Evolutionary conservation across 2,888 invertebrate species (phyloP).

Genomic region (Andrena trimmerana): DNA sequence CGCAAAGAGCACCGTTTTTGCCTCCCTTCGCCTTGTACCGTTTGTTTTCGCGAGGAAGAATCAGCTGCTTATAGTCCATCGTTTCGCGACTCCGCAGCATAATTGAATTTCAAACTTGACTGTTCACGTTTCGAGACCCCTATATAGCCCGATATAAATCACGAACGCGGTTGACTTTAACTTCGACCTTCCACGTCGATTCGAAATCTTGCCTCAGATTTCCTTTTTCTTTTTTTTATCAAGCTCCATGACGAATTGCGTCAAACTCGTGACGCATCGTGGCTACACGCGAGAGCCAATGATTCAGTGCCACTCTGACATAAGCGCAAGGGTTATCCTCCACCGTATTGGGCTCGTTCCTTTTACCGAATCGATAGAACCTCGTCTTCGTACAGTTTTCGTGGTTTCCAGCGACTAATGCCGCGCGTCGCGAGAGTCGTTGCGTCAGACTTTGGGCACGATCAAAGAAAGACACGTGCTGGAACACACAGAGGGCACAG

Average conservation of each 20-base stretch:
- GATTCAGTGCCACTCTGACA: background rate
- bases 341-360: background rate
- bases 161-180: constrained; percentile 9
- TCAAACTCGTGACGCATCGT: constrained; percentile 16
- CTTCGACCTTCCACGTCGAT: constrained; percentile 31
- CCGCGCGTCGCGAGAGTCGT: background rate
- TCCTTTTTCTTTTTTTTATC: constrained; percentile 22
- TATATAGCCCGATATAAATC: constrained; percentile 11
- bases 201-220: background rate
- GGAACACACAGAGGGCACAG: constrained; percentile 1
- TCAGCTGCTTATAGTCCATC: background rate
- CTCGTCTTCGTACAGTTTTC: constrained; percentile 20
- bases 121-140: background rate
- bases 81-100: constrained; percentile 30
- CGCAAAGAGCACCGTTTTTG: background rate
- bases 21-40: background rate
- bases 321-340: constrained; percentile 7
- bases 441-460: constrained; percentile 36
- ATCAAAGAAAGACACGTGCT: constrained; percentile 30
- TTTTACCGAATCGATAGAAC: background rate
- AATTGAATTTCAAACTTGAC: constrained; percentile 32
- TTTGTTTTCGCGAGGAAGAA: background rate
- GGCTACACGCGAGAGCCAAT: constrained; percentile 12
- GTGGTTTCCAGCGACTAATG: constrained; percentile 2
- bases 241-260: constrained; percentile 2